These are phyloP conservation scores for Heteronetta atricapilla DNA, from an alignment of 2,113 vertebrate species.

Conservation along the genomic window DNA sequence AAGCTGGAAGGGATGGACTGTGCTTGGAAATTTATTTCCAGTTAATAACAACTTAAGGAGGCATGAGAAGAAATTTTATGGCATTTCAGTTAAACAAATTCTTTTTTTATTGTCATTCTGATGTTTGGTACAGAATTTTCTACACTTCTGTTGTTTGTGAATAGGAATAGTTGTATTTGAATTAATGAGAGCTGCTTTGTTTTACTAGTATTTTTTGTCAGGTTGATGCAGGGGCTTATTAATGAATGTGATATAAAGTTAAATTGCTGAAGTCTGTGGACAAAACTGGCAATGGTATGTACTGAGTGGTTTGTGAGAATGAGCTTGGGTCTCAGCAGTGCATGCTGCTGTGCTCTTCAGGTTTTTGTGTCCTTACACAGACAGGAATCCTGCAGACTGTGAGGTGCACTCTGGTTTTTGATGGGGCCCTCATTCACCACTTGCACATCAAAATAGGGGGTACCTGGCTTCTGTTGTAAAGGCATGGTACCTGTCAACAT, in stretches of 20 bases:
- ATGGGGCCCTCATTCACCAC: not conserved
- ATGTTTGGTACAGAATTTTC: not conserved
- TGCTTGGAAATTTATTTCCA: conserved; percentile 62
- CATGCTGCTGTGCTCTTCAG: rapidly evolving
- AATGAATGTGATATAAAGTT: not conserved
- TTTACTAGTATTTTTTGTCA: not conserved
- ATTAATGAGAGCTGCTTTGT: not conserved
- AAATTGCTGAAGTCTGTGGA: not conserved
- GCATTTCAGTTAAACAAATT: conserved; percentile 40
- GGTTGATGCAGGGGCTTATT: not conserved
- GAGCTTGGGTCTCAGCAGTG: not conserved
- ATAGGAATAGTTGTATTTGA: conserved; percentile 6
- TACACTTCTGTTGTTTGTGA: not conserved
- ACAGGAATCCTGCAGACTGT: not conserved
- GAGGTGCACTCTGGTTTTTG: not conserved
- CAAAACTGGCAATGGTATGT: not conserved
- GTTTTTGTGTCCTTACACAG: not conserved
- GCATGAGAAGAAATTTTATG: conserved; percentile 34
- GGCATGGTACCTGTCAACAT: not conserved
- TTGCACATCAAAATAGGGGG: not conserved
- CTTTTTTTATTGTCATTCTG: conserved; percentile 14
- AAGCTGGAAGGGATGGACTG: conserved; percentile 46
- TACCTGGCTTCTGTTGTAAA: not conserved
- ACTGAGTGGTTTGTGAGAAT: not conserved
- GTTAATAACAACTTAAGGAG: conserved; percentile 68